phyloP scores from a whole-genome alignment of 2,797 vertebrate species.

The Meda fulgida region DNA sequence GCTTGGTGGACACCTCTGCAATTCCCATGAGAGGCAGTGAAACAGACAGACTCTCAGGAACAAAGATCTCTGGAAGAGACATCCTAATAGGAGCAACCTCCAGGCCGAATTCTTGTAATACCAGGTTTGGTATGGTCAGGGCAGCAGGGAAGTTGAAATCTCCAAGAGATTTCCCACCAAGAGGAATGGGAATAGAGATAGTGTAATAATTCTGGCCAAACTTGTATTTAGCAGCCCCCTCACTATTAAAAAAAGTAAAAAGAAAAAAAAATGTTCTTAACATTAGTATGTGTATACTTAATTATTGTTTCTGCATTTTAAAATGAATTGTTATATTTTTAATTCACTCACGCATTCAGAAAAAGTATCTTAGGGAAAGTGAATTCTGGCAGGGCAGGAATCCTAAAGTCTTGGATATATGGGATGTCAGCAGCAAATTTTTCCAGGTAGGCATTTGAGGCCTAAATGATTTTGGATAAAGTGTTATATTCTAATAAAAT shows the following conservation, averaged over 20 bases:
- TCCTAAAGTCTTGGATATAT: slow-evolving; percentile 79
- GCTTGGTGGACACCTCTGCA: slow-evolving; percentile 80
- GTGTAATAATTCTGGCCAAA: slow-evolving; percentile 81
- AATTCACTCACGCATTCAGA: slow-evolving; percentile 83
- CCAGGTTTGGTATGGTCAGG: slow-evolving; percentile 80
- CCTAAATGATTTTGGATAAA: slow-evolving; percentile 70
- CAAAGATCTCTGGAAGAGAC: slow-evolving; percentile 79
- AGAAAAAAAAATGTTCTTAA: background rate
- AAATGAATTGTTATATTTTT: background rate
- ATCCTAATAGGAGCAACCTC: slow-evolving; percentile 78
- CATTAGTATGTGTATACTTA: background rate
- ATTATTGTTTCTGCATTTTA: background rate
- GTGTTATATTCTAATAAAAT: background rate
- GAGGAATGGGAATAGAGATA: slow-evolving; percentile 84
- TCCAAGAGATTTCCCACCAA: slow-evolving; percentile 85
- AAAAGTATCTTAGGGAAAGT: slow-evolving; percentile 87
- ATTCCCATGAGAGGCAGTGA: slow-evolving; percentile 82
- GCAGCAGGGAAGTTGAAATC: slow-evolving; percentile 79
- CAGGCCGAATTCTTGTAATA: slow-evolving; percentile 80
- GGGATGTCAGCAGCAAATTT: slow-evolving; percentile 77
- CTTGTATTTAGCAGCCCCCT: slow-evolving; percentile 80
- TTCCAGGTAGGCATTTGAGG: slow-evolving; percentile 83
- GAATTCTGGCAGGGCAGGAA: slow-evolving; percentile 81
- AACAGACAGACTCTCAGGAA: slow-evolving; percentile 81
- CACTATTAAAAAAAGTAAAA: slow-evolving; percentile 72